Evolutionary conservation across 2,113 vertebrate species (phyloP), one percentile per base, ranked within the genome.

Genomic region (Maccullochella peelii): DNA sequence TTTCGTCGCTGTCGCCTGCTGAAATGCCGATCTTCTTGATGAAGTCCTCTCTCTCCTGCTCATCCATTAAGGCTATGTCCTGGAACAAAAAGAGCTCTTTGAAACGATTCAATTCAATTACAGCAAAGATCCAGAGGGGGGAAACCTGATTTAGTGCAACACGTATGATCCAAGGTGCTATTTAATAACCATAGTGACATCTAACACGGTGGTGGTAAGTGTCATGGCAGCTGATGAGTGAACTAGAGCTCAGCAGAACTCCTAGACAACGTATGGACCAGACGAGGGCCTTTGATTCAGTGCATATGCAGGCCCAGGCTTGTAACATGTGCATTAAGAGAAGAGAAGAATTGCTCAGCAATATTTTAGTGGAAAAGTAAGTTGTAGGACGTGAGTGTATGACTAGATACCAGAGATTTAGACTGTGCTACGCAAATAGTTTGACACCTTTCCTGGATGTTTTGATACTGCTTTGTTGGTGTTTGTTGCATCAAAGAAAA

Each of bases 61-160:
- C 98, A 4, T 99, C 97, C 98, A 99, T 99, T 23, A 99, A 90
- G 0, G 98, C 98, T 4, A 99, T 99, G 93, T 99, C 98, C 98
- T 99, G 91, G 1, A 85, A 58, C n/a, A 42, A 42, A 65, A 25
- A 36, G 1, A 10, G 6, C 25, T 40, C 30, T 30, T 9, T 59
- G 30, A 73, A 14, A n/a, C 20, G 0, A 40, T 36, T 59, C 8
- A 57, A 27, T 8, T 16, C 6, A 6, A 4, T 15, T 47, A 54
- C 27, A 20, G 40, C 0, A 6, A 3, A 7, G 18, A 33, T 54
- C 42, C 42, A 59, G 16, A 50, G 23, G n/a, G 14, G 8, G 38
- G 14, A 25, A 65, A 15, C 25, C 27, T 7, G 40, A 70, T 49
- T 25, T 63, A 12, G 36, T 49, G 3, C n/a, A 33, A 36, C 25